phyloP scores from a whole-genome alignment of 92 coral and sea anemone species.

The Metridium senile region DNA sequence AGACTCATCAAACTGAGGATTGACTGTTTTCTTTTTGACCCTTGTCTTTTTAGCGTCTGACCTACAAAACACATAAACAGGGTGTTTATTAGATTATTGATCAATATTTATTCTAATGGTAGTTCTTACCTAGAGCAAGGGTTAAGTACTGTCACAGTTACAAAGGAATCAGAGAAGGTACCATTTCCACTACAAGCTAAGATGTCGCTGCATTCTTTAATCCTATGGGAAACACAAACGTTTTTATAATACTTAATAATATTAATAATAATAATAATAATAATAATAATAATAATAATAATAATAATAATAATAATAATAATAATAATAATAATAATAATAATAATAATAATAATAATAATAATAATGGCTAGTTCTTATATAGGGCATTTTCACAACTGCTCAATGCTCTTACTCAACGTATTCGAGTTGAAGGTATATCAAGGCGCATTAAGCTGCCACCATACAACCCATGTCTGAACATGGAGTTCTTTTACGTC shows the following conservation, averaged over 20 bases:
- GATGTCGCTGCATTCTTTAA: constrained; percentile 74
- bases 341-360: too few species aligned
- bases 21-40: constrained; percentile 75
- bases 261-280: neutral
- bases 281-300: too few species aligned
- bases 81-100: neutral
- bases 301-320: too few species aligned
- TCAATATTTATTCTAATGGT: neutral
- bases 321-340: too few species aligned
- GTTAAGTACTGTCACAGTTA: constrained; percentile 57
- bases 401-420: too few species aligned
- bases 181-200: constrained; percentile 81
- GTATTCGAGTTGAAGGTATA: too few species aligned
- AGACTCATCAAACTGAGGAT: constrained; percentile 81
- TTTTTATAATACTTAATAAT: neutral
- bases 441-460: too few species aligned
- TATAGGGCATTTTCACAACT: too few species aligned
- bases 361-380: too few species aligned
- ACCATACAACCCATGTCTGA: too few species aligned
- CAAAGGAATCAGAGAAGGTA: constrained; percentile 80
- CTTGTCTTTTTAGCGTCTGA: constrained; percentile 78
- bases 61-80: constrained; percentile 36
- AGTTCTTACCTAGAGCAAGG: constrained; percentile 64
- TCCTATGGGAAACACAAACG: constrained; percentile 26
- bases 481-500: too few species aligned